Percentiles rank a stretch among this genome's conserved stretches.
Conservation (phyloP, 1,140 invertebrate genomes). For the Polypedilum vanderplanki region DNA sequence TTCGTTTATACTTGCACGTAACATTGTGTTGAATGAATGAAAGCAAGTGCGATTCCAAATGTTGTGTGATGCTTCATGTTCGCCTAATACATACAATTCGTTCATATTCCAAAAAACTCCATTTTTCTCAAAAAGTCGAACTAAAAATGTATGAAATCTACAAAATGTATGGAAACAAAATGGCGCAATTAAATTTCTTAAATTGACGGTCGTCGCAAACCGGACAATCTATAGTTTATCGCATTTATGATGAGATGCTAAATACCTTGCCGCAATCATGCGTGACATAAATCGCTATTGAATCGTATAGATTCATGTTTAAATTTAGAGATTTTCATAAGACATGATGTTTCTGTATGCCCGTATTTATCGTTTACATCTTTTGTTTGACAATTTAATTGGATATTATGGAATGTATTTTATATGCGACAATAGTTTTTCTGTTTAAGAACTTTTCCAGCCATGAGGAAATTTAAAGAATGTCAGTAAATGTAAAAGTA, state of each 20-base stretch:
- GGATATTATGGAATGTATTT: too few species aligned
- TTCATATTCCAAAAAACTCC: neutral
- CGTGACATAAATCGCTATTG: neutral
- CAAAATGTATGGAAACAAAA: constrained; percentile 16
- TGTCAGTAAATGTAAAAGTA: too few species aligned
- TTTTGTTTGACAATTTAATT: too few species aligned
- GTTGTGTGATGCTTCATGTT: neutral
- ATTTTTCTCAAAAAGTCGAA: constrained; percentile 1
- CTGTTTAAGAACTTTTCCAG: too few species aligned
- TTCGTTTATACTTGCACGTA: neutral
- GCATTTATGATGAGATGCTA: neutral
- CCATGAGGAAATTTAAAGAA: too few species aligned
- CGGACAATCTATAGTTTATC: neutral
- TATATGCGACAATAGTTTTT: too few species aligned
- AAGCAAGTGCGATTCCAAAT: neutral
- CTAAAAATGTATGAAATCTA: constrained; percentile 19
- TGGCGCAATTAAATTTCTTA: constrained; percentile 13
- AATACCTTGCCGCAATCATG: neutral
- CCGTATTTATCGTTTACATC: too few species aligned
- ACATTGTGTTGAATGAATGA: neutral
- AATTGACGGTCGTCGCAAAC: neutral
- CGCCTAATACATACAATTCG: neutral
- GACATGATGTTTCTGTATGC: too few species aligned
- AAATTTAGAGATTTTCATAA: too few species aligned
- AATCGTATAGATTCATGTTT: too few species aligned